Conservation (phyloP, 2,888 invertebrate species). For the Blomia tropicalis region DNA sequence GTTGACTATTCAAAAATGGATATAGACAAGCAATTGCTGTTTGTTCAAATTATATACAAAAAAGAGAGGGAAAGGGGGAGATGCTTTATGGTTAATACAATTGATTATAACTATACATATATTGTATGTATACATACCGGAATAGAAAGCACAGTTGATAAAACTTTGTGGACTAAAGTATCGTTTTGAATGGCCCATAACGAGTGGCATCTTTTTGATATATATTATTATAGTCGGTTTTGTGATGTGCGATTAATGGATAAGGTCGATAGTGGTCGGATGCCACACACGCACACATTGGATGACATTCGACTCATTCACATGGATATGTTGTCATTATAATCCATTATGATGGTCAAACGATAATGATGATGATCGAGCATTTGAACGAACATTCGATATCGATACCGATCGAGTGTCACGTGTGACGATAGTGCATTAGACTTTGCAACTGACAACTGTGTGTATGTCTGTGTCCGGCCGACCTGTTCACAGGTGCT, state of each 20-base stretch:
- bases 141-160: slow-evolving; percentile 23
- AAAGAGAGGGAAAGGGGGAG: neutral
- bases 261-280: neutral
- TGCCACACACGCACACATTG: no score
- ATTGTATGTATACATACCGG: slow-evolving; percentile 15
- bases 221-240: neutral
- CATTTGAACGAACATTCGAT: neutral
- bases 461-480: no score
- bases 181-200: slow-evolving; percentile 7
- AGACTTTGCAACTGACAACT: no score
- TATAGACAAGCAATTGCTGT: slow-evolving; percentile 63
- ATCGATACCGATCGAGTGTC: neutral
- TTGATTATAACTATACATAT: neutral
- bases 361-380: neutral
- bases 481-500: slow-evolving; percentile 6
- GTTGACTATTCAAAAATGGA: slow-evolving; percentile 62
- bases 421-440: slow-evolving; percentile 7
- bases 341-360: neutral
- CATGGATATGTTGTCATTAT: no score
- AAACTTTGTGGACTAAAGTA: slow-evolving; percentile 13
- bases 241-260: neutral
- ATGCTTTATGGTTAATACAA: neutral
- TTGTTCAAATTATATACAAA: neutral
- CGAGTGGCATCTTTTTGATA: neutral
- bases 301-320: no score